A percentile compares a stretch with the other conserved stretches of the same genome.
These are phyloP conservation scores for Prochilodus magdalenae DNA, from an alignment of 2,113 vertebrate species.

Conservation along the genomic window DNA sequence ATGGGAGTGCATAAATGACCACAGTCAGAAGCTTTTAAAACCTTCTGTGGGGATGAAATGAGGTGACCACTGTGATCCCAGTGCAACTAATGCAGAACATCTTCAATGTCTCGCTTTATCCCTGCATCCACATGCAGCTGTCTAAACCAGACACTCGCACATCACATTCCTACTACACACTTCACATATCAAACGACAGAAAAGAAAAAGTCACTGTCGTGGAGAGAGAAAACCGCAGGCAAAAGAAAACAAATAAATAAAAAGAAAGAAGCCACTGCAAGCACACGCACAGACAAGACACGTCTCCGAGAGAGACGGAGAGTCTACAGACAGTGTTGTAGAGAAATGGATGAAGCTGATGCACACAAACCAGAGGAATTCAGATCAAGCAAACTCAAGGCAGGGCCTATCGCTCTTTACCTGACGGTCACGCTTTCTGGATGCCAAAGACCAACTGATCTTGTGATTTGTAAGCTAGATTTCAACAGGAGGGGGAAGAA, in stretches of 20 bases:
- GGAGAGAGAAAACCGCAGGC: constrained; percentile 59
- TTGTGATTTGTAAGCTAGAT: constrained; percentile 85
- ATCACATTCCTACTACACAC: constrained; percentile 14
- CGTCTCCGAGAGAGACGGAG: constrained; percentile 49
- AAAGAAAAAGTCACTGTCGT: constrained; percentile 52
- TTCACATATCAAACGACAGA: constrained; percentile 40
- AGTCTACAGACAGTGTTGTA: constrained; percentile 47
- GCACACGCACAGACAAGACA: constrained; percentile 64
- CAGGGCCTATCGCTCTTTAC: constrained; percentile 80
- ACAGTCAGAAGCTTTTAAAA: neutral
- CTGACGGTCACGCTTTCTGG: constrained; percentile 84
- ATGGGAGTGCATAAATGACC: neutral
- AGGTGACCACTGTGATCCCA: neutral
- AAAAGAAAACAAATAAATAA: constrained; percentile 50
- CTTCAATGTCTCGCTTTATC: constrained; percentile 8
- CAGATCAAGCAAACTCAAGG: constrained; percentile 76
- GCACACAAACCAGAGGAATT: constrained; percentile 67
- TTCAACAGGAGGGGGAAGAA: constrained; percentile 65
- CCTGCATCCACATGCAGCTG: constrained; percentile 32
- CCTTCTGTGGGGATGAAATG: neutral
- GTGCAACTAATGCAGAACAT: constrained; percentile 9
- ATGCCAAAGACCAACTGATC: constrained; percentile 81
- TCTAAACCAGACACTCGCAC: constrained; percentile 17
- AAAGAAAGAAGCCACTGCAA: constrained; percentile 69
- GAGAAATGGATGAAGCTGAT: constrained; percentile 65